Evolutionary conservation across 2,888 invertebrate genomes (phyloP).

Genomic region (Antitype chi): DNA sequence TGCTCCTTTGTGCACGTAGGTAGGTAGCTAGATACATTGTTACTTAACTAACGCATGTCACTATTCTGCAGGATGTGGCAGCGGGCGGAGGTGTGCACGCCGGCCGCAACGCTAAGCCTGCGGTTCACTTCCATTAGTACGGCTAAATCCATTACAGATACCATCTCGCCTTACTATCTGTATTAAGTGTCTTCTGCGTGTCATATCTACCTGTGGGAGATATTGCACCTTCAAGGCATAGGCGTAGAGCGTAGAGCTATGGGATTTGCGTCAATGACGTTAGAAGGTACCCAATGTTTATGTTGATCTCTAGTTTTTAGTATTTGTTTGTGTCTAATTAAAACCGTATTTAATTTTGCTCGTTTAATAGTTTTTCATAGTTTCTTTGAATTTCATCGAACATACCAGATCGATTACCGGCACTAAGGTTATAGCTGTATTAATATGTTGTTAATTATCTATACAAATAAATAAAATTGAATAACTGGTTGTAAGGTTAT

Average conservation of each 20-base stretch:
- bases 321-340: not conserved
- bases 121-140: constrained; percentile 86
- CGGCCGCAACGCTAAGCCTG: constrained; percentile 83
- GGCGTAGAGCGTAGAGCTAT: not conserved
- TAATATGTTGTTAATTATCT: not conserved
- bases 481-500: no score
- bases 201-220: constrained; percentile 30
- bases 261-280: not conserved
- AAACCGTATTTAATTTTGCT: not conserved
- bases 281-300: not conserved
- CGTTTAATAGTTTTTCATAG: not conserved
- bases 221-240: constrained; percentile 30
- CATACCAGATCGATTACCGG: no score
- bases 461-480: no score
- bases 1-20: constrained; percentile 36
- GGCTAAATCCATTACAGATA: constrained; percentile 83
- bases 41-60: constrained; percentile 71
- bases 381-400: not conserved
- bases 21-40: constrained; percentile 33
- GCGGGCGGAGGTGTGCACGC: constrained; percentile 61
- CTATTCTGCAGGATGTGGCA: constrained; percentile 75
- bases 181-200: constrained; percentile 55
- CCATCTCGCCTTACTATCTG: constrained; percentile 71
- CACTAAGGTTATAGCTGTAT: not conserved
- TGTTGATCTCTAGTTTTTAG: not conserved